Base-by-base conservation (phyloP, 2,797 vertebrate genomes). In the Halcyon badia region DNA sequence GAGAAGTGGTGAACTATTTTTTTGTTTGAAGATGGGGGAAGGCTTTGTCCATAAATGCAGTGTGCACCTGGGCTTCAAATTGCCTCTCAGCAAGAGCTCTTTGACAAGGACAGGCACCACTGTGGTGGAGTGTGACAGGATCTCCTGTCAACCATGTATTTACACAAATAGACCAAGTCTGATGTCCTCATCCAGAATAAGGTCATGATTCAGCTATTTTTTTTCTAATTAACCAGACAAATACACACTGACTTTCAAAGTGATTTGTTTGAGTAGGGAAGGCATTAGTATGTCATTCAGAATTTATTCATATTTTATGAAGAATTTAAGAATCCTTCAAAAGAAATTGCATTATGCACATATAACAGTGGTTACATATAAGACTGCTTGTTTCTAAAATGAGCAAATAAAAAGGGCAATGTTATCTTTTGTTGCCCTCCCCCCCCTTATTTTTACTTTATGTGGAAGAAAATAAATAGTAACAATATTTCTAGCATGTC, bases 401-500 rank as follows among this genome's bases (percentile, higher is more conserved):
- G 5, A 93, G 52, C 65, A 87, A 87, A 87, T 88, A 73, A 92
- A 86, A 89, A 81, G 66, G 69, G 46, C 14, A 80, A 73, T 94
- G 94, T 93, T 83, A 79, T 78, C 58, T 31, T 91, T 92, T 94
- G 88, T 89, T 80, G 33, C 5, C 21, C 6, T 48, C 8, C 4
- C 14, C 6, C 28, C n/a, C 56, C 25, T 9, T 2, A 6, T 76
- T 93, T 94, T 91, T n/a, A 44, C 33, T 90, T 87, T 77, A 30
- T 75, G 56, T 78, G 64, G 54, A 94, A 75, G 33, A 58, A 88
- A 93, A 92, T 84, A 94, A 93, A 84, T 87, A 89, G 80, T 90
- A 83, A 72, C 60, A 37, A 16, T 84, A 33, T 89, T 87, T 76
- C 81, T 84, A 92, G 17, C 46, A 70, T 51, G 18, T 86, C 60